These are phyloP conservation scores for Epirrhoe tristata DNA, from an alignment of 2,888 invertebrate genomes.

Conservation along the genomic window DNA sequence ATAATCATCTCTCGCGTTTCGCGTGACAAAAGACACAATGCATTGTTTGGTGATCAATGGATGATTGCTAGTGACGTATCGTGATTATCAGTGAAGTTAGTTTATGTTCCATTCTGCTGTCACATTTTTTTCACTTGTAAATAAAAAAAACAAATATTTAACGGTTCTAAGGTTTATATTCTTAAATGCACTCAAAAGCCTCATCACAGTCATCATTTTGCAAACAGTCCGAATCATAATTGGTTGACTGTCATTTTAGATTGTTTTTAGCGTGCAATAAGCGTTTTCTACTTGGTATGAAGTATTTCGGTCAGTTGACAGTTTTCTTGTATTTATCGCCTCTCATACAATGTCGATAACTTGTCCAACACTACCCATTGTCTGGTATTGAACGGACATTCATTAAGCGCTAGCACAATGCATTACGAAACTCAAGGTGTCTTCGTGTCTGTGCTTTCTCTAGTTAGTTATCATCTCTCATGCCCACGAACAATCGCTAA, in stretches of 20 bases:
- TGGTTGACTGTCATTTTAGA: too few species aligned
- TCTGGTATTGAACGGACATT: constrained; percentile 53
- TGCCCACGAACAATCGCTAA: constrained; percentile 28
- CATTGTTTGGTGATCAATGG: constrained; percentile 47
- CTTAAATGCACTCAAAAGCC: too few species aligned
- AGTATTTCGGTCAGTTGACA: not conserved
- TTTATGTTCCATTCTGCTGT: not conserved
- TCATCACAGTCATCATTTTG: too few species aligned
- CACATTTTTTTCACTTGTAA: too few species aligned
- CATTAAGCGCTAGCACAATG: constrained; percentile 54
- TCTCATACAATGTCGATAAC: constrained; percentile 9
- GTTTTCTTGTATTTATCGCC: not conserved
- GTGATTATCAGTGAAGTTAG: not conserved
- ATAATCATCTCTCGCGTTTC: constrained; percentile 45
- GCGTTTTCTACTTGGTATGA: not conserved
- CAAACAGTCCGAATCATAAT: too few species aligned
- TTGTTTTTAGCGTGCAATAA: not conserved
- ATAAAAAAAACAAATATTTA: too few species aligned
- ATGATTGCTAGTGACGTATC: constrained; percentile 28
- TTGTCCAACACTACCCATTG: constrained; percentile 40
- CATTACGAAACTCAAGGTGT: constrained; percentile 47
- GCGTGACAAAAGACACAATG: constrained; percentile 46
- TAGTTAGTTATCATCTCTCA: constrained; percentile 36
- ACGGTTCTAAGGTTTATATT: too few species aligned
- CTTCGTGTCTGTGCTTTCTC: constrained; percentile 43